phyloP scores from a whole-genome alignment of 2,113 vertebrate species.

The Saccopteryx leptura region DNA sequence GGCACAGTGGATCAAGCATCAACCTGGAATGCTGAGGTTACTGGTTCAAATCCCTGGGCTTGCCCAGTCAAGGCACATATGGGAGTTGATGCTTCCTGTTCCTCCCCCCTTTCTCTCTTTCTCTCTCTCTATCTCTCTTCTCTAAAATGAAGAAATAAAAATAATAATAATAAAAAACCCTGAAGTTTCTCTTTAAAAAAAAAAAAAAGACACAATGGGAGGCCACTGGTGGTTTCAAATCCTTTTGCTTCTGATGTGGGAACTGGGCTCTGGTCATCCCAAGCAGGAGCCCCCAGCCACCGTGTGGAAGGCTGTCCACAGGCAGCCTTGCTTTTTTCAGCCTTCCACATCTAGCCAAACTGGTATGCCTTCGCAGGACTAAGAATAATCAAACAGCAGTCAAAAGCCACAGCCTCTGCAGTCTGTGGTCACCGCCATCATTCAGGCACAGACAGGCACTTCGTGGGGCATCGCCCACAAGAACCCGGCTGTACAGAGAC shows the following conservation, averaged over 20 bases:
- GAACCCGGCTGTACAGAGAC: not conserved
- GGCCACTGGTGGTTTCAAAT: not conserved
- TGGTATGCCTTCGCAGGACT: constrained; percentile 3
- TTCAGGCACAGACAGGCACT: not conserved
- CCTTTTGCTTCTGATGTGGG: not conserved
- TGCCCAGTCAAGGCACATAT: too few species aligned
- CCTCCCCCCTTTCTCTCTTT: too few species aligned
- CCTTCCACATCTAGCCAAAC: not conserved
- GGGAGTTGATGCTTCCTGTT: too few species aligned
- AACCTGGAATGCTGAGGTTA: too few species aligned
- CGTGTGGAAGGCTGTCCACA: not conserved
- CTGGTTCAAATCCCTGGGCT: too few species aligned
- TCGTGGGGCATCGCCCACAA: accelerated
- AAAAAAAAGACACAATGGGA: not conserved
- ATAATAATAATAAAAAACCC: too few species aligned
- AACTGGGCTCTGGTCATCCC: not conserved
- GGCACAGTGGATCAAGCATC: too few species aligned
- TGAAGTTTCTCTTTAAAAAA: too few species aligned
- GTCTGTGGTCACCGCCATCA: not conserved
- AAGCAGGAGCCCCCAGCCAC: not conserved
- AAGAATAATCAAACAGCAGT: not conserved
- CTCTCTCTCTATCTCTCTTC: too few species aligned
- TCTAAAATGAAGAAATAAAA: too few species aligned
- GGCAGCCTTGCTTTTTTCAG: not conserved
- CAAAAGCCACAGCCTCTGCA: not conserved